Percentiles rank a stretch among this genome's conserved stretches.
Conservation (phyloP, 1,140 invertebrate species). For the Armadillidium nasatum region DNA sequence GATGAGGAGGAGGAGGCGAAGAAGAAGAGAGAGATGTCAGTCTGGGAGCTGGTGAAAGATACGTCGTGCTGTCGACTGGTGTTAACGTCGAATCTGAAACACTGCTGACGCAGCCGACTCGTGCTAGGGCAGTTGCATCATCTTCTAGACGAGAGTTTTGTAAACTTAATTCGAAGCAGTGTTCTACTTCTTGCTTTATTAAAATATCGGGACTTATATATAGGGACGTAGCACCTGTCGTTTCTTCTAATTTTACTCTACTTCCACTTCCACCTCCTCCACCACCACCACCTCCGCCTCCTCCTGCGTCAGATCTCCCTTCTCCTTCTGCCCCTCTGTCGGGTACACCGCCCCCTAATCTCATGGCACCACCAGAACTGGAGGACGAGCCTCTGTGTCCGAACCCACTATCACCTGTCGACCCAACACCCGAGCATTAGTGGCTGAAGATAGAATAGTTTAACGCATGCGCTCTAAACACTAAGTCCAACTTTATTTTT, state of each 20-base stretch:
- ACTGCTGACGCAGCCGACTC: neutral
- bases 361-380: slow-evolving; percentile 4
- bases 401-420: slow-evolving; percentile 1
- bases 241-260: slow-evolving; percentile 1
- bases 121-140: neutral
- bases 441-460: neutral
- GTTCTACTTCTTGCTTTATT: slow-evolving; percentile 2
- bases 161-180: neutral
- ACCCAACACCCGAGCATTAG: slow-evolving; percentile 10
- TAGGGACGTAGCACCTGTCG: neutral
- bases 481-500: neutral
- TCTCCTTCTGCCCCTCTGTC: slow-evolving; percentile 4
- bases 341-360: neutral
- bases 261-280: neutral
- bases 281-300: no score
- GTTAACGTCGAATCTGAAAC: neutral
- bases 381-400: neutral
- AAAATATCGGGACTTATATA: neutral
- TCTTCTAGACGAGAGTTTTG: neutral
- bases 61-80: neutral
- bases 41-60: neutral
- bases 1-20: neutral
- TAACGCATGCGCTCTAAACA: neutral
- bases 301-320: neutral
- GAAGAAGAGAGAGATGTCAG: neutral